These are phyloP conservation scores for Saccopteryx leptura DNA, from an alignment of 2,113 vertebrate species.

Conservation along the genomic window DNA sequence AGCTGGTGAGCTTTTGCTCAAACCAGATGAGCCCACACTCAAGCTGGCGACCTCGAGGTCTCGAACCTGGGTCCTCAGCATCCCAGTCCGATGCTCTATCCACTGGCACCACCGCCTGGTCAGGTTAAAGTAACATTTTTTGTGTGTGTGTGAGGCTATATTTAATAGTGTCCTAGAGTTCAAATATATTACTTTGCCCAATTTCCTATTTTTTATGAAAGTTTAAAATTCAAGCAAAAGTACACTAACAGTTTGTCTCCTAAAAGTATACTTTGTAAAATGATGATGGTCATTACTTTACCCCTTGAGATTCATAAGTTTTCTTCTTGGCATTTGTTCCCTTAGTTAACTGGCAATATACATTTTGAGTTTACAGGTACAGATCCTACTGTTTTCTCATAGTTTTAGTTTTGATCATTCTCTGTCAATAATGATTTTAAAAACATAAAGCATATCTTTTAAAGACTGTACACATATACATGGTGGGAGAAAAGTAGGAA, in stretches of 20 bases:
- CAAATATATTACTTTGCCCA: constrained; percentile 9
- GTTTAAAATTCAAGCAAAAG: constrained; percentile 65
- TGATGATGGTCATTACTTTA: constrained; percentile 5
- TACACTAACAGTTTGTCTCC: constrained; percentile 2
- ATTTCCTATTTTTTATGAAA: constrained; percentile 44
- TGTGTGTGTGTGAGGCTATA: background rate
- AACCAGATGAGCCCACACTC: too few relatives aligned
- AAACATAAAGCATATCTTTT: background rate
- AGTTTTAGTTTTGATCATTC: constrained; percentile 36
- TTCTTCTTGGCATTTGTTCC: background rate
- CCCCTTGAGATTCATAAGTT: constrained; percentile 20
- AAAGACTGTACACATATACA: background rate
- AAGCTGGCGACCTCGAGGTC: too few relatives aligned
- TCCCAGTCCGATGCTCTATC: too few relatives aligned
- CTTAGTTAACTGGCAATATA: constrained; percentile 20
- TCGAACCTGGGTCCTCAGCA: too few relatives aligned
- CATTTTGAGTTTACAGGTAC: constrained; percentile 10
- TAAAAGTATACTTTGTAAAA: constrained; percentile 42
- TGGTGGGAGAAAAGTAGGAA: background rate
- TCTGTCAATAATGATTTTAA: constrained; percentile 15
- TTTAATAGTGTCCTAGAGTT: background rate
- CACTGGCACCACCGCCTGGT: too few relatives aligned
- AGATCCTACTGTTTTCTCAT: background rate
- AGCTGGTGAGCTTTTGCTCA: too few relatives aligned
- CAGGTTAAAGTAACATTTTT: constrained; percentile 37